A percentile compares a stretch with the other conserved stretches of the same genome.
phyloP scores from a whole-genome alignment of 1,140 invertebrate species.

The Hermetia illucens region DNA sequence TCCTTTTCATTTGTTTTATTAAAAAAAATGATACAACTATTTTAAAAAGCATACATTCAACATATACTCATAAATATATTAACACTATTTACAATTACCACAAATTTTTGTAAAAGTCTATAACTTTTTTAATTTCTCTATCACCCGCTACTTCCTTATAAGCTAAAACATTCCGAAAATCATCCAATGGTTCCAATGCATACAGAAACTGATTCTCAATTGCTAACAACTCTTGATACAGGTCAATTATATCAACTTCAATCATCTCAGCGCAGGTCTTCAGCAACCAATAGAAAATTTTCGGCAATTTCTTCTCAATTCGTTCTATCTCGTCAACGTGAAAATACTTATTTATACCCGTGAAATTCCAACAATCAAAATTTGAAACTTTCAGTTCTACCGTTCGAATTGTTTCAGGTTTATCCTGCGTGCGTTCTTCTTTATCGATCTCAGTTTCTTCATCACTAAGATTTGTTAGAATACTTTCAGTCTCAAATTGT shows the following conservation, averaged over 20 bases:
- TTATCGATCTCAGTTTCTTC: conserved; percentile 6
- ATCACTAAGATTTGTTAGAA: conserved; percentile 10
- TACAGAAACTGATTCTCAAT: conserved; percentile 25
- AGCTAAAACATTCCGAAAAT: conserved; percentile 10
- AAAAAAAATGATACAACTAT: no score
- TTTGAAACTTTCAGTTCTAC: conserved; percentile 14
- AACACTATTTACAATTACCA: no score
- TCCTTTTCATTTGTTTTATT: no score
- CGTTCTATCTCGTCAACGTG: conserved; percentile 15
- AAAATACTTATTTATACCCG: conserved; percentile 10
- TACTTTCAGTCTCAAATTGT: conserved; percentile 6
- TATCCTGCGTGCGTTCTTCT: background rate
- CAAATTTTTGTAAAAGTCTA: no score
- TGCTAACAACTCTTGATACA: conserved; percentile 33
- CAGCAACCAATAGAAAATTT: conserved; percentile 36
- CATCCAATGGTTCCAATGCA: conserved; percentile 15
- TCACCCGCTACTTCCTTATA: no score
- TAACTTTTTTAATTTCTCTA: no score
- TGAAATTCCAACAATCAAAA: conserved; percentile 26
- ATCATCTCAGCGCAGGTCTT: conserved; percentile 33
- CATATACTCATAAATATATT: no score
- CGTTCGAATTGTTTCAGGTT: conserved; percentile 1
- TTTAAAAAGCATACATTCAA: no score
- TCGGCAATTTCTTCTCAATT: conserved; percentile 30
- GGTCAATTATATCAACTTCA: conserved; percentile 26